These are phyloP conservation scores for Euphydryas editha DNA, from an alignment of 2,888 invertebrate species.

Conservation along the genomic window DNA sequence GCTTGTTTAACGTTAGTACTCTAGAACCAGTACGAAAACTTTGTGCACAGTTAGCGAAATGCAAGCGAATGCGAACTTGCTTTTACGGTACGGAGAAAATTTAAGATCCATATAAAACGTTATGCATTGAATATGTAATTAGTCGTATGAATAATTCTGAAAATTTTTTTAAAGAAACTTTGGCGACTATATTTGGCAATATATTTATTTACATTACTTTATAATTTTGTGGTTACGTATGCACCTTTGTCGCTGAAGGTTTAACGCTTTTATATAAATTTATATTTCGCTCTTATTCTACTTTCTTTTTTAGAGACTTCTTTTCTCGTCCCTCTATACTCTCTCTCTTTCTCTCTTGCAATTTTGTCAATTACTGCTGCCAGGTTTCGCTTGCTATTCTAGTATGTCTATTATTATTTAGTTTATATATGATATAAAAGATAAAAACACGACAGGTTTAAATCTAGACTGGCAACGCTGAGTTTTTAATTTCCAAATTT, in stretches of 20 bases:
- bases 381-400: too few species aligned
- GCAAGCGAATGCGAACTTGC: slow-evolving; percentile 38
- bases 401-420: too few species aligned
- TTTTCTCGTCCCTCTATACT: too few species aligned
- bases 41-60: slow-evolving; percentile 38
- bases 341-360: too few species aligned
- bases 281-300: background rate
- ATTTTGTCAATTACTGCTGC: too few species aligned
- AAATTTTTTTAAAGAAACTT: background rate
- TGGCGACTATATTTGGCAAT: background rate
- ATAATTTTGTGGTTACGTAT: background rate
- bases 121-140: slow-evolving; percentile 14
- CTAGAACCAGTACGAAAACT: slow-evolving; percentile 33
- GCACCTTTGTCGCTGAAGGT: too few species aligned
- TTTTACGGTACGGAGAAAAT: slow-evolving; percentile 28
- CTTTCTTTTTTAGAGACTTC: too few species aligned
- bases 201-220: background rate
- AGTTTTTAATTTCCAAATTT: too few species aligned
- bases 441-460: too few species aligned
- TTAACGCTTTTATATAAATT: background rate
- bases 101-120: slow-evolving; percentile 25
- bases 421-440: too few species aligned
- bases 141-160: slow-evolving; percentile 2
- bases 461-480: too few species aligned
- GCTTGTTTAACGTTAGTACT: slow-evolving; percentile 34